Evolutionary conservation across 1,140 invertebrate genomes (phyloP), one percentile per base, ranked within the genome.

Genomic region (Sitophilus oryzae): DNA sequence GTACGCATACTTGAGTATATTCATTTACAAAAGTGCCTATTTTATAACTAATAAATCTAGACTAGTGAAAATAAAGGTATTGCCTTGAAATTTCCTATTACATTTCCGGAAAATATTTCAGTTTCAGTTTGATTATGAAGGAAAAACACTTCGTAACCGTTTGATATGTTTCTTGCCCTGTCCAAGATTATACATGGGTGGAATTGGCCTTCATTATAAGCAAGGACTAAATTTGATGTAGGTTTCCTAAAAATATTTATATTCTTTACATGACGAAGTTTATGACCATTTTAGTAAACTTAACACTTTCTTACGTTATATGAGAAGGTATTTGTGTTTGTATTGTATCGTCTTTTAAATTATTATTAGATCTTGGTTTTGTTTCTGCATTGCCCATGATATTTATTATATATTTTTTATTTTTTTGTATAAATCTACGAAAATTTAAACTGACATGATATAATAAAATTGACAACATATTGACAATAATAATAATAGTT

Each of bases 11-110:
- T n/a, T n/a, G n/a, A n/a, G n/a, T n/a, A n/a, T n/a, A n/a, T n/a
- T n/a, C n/a, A n/a, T n/a, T n/a, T n/a, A n/a, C n/a, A n/a, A n/a
- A n/a, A n/a, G n/a, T n/a, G n/a, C n/a, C n/a, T n/a, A n/a, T n/a
- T n/a, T n/a, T n/a, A n/a, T n/a, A n/a, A n/a, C n/a, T n/a, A n/a
- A n/a, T n/a, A n/a, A n/a, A n/a, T n/a, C n/a, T n/a, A n/a, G n/a
- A n/a, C n/a, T n/a, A n/a, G n/a, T n/a, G n/a, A n/a, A n/a, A n/a
- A n/a, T n/a, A n/a, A n/a, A n/a, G n/a, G n/a, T n/a, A n/a, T n/a
- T n/a, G n/a, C 46, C 16, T 37, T 48, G 21, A 48, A 48, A 23
- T 48, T 48, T 48, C 46, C 46, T 20, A 48, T 48, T 1, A 48
- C 46, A 23, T 48, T 48, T 5, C 10, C 10, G 9, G 34, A 38